Base-by-base conservation (phyloP, 2,888 invertebrate genomes). In the Atrina japonica region DNA sequence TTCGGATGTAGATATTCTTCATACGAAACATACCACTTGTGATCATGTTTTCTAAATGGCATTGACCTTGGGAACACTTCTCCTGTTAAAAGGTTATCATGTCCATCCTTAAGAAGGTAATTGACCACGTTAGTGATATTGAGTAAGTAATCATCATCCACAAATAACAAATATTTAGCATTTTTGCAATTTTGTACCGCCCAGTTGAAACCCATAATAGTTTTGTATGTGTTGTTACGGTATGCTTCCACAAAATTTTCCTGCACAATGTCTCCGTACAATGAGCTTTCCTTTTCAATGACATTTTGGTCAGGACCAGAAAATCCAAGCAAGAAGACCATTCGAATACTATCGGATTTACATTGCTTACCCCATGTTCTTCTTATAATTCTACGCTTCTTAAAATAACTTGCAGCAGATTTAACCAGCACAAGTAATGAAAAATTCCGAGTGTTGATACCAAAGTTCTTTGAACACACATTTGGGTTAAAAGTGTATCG, bases 21-120 rank as follows among this genome's bases (percentile, higher is more conserved):
- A 16, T 50, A 11, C 11, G 77, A 52, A 3, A 84, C 78, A 27
- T 70, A 82, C 78, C 81, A 81, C 55, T 83, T 82, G 23, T 77
- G 74, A 5, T 23, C 55, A 2, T 69, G 66, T 3, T 60, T 59
- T 16, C 85, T 63, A 11, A 58, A 56, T 1, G 82, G 81, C 27
- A 29, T 18, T 23, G 66, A 56, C 45, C 29, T 7, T 18, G 58
- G 25, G 16, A 45, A 47, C 9, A 58, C 3, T 21, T 25, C 30
- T 49, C 66, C 66, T 6, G 47, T 18, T 21, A 45, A 55, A 11
- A 35, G 35, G 35, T 5, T 35, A 6, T 58, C 18, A 11, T 58
- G 25, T 9, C 11, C 25, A n/a, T 40, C 6, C 6, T 35, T 35
- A 35, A 5, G 35, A 35, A 35, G 35, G 11, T 7, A 35, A 35